These are phyloP conservation scores for Himalopsyche anomala DNA, from an alignment of 2,888 invertebrate species.

Conservation along the genomic window DNA sequence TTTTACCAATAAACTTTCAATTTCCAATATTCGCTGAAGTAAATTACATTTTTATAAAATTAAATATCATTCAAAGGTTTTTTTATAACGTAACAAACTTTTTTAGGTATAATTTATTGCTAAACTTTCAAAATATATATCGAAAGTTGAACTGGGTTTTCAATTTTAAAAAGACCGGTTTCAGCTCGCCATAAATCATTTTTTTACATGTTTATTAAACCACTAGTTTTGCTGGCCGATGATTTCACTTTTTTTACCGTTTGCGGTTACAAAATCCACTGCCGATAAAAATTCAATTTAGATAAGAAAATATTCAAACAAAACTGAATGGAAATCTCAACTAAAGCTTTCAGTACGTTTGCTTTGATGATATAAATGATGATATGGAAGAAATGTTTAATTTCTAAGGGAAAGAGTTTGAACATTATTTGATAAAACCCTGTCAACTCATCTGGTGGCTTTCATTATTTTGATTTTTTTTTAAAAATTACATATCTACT, in stretches of 20 bases:
- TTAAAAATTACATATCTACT: too few species aligned
- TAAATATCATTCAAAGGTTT: too few species aligned
- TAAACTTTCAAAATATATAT: neutral
- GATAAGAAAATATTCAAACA: constrained; percentile 8
- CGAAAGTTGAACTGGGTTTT: neutral
- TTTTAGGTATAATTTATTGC: neutral
- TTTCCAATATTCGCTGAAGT: too few species aligned
- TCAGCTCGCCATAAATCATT: constrained; percentile 3
- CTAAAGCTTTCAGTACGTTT: neutral
- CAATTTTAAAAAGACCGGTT: neutral
- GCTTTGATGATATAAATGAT: neutral
- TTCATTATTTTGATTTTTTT: too few species aligned
- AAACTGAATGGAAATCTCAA: neutral
- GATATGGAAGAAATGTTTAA: too few species aligned
- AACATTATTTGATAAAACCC: too few species aligned
- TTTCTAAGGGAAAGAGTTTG: too few species aligned
- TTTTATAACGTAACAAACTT: neutral
- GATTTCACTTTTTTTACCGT: neutral
- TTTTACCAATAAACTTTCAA: too few species aligned
- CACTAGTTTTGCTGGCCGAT: neutral
- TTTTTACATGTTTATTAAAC: neutral
- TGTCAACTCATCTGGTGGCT: too few species aligned
- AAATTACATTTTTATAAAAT: too few species aligned
- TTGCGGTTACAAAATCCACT: neutral
- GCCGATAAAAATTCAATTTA: constrained; percentile 30